These are phyloP conservation scores for Prunella himalayana DNA, from an alignment of 2,113 vertebrate species.

Conservation along the genomic window DNA sequence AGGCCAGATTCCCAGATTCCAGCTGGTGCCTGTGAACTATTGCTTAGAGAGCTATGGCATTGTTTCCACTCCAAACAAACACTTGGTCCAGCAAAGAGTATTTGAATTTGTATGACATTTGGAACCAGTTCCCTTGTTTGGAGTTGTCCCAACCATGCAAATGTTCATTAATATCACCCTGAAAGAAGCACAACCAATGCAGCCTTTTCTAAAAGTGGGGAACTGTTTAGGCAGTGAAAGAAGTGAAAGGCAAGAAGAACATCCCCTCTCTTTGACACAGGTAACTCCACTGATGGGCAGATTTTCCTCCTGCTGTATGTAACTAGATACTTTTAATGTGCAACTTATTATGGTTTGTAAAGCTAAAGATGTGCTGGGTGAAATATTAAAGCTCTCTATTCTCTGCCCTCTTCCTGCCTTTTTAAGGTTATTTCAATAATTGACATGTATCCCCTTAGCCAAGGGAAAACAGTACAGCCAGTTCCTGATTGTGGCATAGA, in stretches of 20 bases:
- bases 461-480: neutral
- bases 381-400: neutral
- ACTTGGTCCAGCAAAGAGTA: neutral
- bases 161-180: neutral
- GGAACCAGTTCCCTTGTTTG: neutral
- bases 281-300: neutral
- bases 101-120: neutral
- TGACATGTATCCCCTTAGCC: neutral
- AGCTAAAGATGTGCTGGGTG: neutral
- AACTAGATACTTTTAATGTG: neutral
- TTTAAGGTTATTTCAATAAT: neutral
- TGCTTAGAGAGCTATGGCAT: neutral
- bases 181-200: neutral
- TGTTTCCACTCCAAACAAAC: neutral
- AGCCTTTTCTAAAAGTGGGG: neutral
- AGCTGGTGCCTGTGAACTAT: neutral
- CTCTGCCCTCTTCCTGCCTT: neutral
- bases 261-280: neutral
- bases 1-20: neutral
- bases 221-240: neutral
- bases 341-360: neutral
- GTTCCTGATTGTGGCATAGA: neutral
- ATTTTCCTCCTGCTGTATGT: neutral
- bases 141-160: neutral
- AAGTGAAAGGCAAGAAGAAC: neutral